Conservation (phyloP, 1,140 invertebrate species). For the Ostrea edulis region DNA sequence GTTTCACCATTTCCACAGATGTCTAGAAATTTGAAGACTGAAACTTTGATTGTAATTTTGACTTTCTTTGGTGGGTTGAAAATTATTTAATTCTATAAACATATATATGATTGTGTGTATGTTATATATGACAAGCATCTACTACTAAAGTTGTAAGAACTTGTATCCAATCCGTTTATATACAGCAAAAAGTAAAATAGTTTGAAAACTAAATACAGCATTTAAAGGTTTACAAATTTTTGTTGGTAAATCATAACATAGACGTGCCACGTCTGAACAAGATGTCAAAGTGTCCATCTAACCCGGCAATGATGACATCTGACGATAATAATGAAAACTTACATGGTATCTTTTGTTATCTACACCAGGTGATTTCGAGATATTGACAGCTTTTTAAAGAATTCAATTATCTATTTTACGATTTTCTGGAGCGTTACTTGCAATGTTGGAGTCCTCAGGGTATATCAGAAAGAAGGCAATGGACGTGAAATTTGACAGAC, state of each 20-base stretch:
- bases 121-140: too few species aligned
- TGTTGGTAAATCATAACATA: background rate
- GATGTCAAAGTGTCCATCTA: background rate
- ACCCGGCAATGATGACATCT: background rate
- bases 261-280: background rate
- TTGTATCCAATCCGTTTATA: too few species aligned
- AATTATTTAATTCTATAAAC: too few species aligned
- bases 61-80: too few species aligned
- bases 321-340: slow-evolving; percentile 19
- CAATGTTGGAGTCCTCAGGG: background rate
- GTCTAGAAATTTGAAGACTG: too few species aligned
- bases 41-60: too few species aligned
- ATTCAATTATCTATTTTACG: slow-evolving; percentile 30
- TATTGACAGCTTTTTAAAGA: background rate
- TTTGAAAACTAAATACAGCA: too few species aligned
- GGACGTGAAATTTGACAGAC: slow-evolving; percentile 31
- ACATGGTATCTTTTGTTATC: slow-evolving; percentile 12
- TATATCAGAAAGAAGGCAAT: background rate
- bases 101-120: too few species aligned
- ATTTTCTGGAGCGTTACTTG: slow-evolving; percentile 28
- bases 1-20: too few species aligned
- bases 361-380: slow-evolving; percentile 1
- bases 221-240: too few species aligned
- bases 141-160: too few species aligned
- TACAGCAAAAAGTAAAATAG: too few species aligned